These are phyloP conservation scores for Acromyrmex heyeri DNA, from an alignment of 1,140 invertebrate genomes.

Conservation along the genomic window DNA sequence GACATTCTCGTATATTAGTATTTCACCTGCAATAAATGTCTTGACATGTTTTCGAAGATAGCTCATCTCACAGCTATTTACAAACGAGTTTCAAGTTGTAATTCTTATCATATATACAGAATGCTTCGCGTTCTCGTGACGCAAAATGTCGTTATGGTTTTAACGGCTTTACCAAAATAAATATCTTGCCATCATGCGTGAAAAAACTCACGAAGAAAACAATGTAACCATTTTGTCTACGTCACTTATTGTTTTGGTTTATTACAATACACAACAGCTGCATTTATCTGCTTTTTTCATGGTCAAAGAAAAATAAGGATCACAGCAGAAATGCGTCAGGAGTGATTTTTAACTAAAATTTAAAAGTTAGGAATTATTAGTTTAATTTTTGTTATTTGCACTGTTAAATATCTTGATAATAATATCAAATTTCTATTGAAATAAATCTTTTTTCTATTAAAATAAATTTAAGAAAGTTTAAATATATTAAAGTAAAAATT, in stretches of 20 bases:
- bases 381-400: not conserved
- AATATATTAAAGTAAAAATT: too few species aligned
- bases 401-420: not conserved
- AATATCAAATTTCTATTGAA: not conserved
- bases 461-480: not conserved
- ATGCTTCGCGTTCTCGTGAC: not conserved
- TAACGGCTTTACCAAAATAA: not conserved
- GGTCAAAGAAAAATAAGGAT: not conserved
- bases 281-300: conserved; percentile 11
- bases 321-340: not conserved
- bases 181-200: not conserved
- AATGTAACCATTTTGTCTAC: conserved; percentile 9
- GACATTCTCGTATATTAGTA: not conserved
- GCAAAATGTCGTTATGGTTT: not conserved
- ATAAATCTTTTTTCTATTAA: not conserved
- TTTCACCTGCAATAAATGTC: not conserved
- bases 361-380: not conserved
- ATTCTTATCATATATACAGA: not conserved
- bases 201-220: conserved; percentile 18
- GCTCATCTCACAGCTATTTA: not conserved
- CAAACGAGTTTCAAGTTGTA: not conserved
- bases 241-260: conserved; percentile 12
- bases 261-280: not conserved
- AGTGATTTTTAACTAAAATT: not conserved
- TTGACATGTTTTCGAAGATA: not conserved